phyloP scores from a whole-genome alignment of 2,113 vertebrate species.

The Ctenodactylus gundi region DNA sequence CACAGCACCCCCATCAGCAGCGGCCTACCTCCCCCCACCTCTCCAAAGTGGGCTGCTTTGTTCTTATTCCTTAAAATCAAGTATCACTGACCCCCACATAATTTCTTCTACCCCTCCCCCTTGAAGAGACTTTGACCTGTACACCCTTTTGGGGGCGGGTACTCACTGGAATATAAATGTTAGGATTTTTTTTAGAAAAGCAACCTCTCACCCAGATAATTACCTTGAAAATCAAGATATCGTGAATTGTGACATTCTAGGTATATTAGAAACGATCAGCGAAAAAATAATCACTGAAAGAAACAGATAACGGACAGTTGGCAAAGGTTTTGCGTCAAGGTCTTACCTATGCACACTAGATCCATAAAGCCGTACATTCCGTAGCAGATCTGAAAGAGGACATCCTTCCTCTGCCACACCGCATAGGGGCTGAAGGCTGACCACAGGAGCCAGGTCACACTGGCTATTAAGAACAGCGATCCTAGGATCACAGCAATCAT shows the following conservation, averaged over 20 bases:
- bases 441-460: constrained; percentile 97
- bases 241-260: not conserved
- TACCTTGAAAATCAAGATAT: not conserved
- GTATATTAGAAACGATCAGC: not conserved
- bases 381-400: constrained; percentile 98
- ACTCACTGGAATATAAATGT: not conserved
- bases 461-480: constrained; percentile 95
- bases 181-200: not conserved
- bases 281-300: constrained; percentile 66
- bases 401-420: constrained; percentile 94
- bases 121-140: not conserved
- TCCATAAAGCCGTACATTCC: constrained; percentile 99
- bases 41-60: not conserved
- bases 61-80: not conserved
- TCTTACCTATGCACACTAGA: constrained; percentile 96
- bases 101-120: not conserved
- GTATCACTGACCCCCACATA: not conserved
- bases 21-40: rapidly evolving
- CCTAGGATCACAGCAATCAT: constrained; percentile 97
- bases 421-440: constrained; percentile 95
- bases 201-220: not conserved
- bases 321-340: constrained; percentile 73
- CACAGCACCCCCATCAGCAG: rapidly evolving
- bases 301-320: constrained; percentile 68
- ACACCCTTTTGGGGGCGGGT: too few species aligned